These are phyloP conservation scores for Clytia hemisphaerica DNA, from an alignment of 30 jellyfish, hydroid and myxozoan genomes.

Conservation along the genomic window DNA sequence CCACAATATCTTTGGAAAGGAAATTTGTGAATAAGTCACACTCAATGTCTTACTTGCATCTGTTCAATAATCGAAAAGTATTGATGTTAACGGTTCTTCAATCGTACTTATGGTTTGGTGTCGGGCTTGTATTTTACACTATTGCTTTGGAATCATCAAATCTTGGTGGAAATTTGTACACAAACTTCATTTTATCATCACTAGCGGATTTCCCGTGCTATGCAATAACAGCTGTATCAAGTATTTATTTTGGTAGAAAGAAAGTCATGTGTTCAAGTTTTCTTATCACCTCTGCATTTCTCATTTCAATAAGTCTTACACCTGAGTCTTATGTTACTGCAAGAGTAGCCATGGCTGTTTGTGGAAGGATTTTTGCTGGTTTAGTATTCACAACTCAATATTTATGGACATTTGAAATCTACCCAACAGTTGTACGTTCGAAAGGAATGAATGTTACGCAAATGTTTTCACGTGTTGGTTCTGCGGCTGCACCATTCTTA, in stretches of 20 bases:
- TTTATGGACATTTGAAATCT: slow-evolving; percentile 2
- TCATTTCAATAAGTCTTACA: background rate
- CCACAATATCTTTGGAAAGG: background rate
- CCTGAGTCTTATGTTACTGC: too few species aligned
- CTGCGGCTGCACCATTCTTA: background rate
- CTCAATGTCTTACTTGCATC: background rate
- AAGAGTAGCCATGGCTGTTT: background rate
- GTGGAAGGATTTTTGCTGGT: background rate
- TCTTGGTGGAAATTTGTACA: slow-evolving; percentile 8
- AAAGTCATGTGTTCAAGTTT: background rate
- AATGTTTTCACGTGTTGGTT: background rate
- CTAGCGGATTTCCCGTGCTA: slow-evolving; percentile 8
- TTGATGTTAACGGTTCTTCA: background rate
- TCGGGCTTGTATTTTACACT: slow-evolving; percentile 9
- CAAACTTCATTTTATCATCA: background rate
- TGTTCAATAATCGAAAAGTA: slow-evolving; percentile 1
- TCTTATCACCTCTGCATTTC: background rate
- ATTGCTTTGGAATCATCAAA: background rate
- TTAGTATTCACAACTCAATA: background rate
- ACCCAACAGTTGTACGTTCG: slow-evolving; percentile 8
- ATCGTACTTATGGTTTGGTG: background rate
- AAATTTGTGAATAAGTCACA: background rate
- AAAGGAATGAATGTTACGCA: slow-evolving; percentile 7
- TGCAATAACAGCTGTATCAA: background rate
- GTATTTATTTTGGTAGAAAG: background rate